Evolutionary conservation across 2,888 invertebrate genomes (phyloP).

Genomic region (Thymelicus lineola): DNA sequence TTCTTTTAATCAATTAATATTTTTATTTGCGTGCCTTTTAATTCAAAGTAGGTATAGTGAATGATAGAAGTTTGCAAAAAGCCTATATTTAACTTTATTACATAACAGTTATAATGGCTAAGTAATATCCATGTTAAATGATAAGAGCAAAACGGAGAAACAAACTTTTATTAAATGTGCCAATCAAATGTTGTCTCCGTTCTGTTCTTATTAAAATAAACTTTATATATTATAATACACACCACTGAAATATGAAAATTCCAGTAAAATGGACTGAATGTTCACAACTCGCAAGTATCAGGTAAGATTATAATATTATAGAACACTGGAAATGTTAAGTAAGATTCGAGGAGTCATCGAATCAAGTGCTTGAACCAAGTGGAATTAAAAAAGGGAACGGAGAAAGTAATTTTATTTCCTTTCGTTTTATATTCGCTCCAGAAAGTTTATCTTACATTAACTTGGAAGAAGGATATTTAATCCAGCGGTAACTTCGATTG

Average conservation of each 20-base stretch:
- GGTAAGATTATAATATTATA: constrained; percentile 3
- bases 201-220: neutral
- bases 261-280: constrained; percentile 5
- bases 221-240: neutral
- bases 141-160: too few species aligned
- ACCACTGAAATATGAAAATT: neutral
- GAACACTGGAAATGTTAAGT: constrained; percentile 25
- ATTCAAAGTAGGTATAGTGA: too few species aligned
- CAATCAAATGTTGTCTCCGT: too few species aligned
- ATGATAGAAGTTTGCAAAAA: too few species aligned
- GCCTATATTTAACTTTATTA: too few species aligned
- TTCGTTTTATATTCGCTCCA: constrained; percentile 28
- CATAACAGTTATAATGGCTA: too few species aligned
- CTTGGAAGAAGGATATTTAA: constrained; percentile 23
- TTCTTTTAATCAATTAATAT: too few species aligned
- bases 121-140: too few species aligned
- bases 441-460: constrained; percentile 35
- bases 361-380: constrained; percentile 34
- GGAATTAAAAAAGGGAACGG: constrained; percentile 36
- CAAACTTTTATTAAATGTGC: too few species aligned
- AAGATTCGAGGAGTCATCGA: constrained; percentile 36
- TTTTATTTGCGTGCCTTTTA: too few species aligned
- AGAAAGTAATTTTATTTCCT: constrained; percentile 36
- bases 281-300: constrained; percentile 2
- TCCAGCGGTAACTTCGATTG: constrained; percentile 22